Conservation (phyloP, 2,113 vertebrate species). For the Urocynchramus pylzowi region DNA sequence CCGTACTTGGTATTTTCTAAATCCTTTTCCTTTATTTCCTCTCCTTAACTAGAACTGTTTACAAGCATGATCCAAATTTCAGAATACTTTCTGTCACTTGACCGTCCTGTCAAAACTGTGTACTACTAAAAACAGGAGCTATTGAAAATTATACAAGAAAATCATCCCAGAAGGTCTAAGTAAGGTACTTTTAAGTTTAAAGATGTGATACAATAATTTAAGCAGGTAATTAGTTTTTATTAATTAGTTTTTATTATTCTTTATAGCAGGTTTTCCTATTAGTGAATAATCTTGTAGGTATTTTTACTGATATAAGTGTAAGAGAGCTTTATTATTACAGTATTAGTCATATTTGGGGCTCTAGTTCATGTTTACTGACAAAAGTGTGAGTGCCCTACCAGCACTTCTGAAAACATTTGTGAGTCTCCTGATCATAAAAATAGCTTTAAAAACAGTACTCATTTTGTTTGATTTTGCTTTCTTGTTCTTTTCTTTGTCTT, state of each 20-base stretch:
- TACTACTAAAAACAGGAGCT: not conserved
- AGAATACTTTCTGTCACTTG: not conserved
- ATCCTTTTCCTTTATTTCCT: not conserved
- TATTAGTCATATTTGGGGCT: not conserved
- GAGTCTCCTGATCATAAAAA: not conserved
- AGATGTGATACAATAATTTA: not conserved
- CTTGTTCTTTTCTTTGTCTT: not conserved
- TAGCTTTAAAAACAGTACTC: not conserved
- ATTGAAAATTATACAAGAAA: not conserved
- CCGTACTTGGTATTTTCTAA: not conserved
- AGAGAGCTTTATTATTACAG: not conserved
- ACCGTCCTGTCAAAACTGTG: not conserved
- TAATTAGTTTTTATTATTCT: not conserved
- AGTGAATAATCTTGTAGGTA: not conserved
- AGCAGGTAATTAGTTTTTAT: not conserved
- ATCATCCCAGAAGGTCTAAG: not conserved
- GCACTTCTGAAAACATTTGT: not conserved
- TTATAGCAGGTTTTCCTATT: not conserved
- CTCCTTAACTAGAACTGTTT: not conserved
- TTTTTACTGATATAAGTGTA: not conserved
- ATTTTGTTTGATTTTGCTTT: not conserved
- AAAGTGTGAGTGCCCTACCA: not conserved
- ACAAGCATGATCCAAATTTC: not conserved
- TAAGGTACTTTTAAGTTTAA: not conserved
- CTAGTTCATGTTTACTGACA: not conserved